Percentiles rank a stretch among this genome's conserved stretches.
These are phyloP conservation scores for Ptychoptera albimana DNA, from an alignment of 2,888 invertebrate genomes.

Conservation along the genomic window DNA sequence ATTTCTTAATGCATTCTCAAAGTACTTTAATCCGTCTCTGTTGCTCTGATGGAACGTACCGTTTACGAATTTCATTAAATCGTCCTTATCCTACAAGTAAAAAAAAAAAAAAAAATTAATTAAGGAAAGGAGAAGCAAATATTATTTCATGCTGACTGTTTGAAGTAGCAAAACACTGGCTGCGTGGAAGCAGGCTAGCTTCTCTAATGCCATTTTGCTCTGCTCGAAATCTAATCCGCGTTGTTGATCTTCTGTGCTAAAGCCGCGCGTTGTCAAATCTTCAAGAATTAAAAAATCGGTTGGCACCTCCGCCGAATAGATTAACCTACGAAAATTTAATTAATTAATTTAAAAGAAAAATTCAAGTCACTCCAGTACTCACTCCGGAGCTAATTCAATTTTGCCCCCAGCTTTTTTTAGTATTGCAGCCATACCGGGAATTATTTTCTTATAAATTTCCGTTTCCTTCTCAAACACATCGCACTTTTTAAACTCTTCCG, in stretches of 20 bases:
- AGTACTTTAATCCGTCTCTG: slow-evolving; percentile 6
- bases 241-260: slow-evolving; percentile 5
- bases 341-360: not conserved
- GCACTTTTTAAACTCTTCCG: slow-evolving; percentile 6
- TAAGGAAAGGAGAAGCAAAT: not conserved
- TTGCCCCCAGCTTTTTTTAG: slow-evolving; percentile 8
- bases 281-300: slow-evolving; percentile 8
- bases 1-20: slow-evolving; percentile 6
- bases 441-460: slow-evolving; percentile 6
- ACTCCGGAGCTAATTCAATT: slow-evolving; percentile 10
- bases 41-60: slow-evolving; percentile 8
- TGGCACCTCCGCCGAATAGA: slow-evolving; percentile 5
- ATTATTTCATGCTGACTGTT: slow-evolving; percentile 4
- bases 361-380: slow-evolving; percentile 1
- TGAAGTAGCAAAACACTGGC: slow-evolving; percentile 7
- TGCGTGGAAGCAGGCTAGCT: slow-evolving; percentile 9
- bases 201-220: slow-evolving; percentile 7
- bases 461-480: slow-evolving; percentile 9
- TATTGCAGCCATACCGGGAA: slow-evolving; percentile 4
- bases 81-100: not conserved
- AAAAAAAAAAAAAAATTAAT: not conserved
- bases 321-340: slow-evolving; percentile 2
- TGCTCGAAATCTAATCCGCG: slow-evolving; percentile 8
- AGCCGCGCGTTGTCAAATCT: slow-evolving; percentile 8
- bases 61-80: slow-evolving; percentile 4